phyloP scores from a whole-genome alignment of 2,113 vertebrate genomes.

The Nicator chloris region DNA sequence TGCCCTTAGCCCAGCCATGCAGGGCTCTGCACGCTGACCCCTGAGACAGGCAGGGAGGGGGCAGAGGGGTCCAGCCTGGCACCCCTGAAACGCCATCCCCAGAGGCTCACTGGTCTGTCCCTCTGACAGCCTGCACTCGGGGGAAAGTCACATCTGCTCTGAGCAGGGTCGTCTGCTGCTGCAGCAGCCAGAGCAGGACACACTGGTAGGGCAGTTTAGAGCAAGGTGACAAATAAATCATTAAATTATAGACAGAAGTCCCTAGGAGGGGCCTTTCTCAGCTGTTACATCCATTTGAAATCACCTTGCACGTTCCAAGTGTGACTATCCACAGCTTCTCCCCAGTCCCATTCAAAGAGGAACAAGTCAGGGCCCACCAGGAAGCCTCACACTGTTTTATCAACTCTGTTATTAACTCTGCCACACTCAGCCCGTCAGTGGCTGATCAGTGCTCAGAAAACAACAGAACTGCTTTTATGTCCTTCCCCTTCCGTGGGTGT shows the following conservation, averaged over 20 bases:
- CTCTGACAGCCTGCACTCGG: accelerated
- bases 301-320: not conserved
- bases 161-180: not conserved
- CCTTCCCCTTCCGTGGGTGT: not conserved
- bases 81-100: not conserved
- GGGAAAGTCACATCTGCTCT: not conserved
- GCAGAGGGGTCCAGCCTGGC: not conserved
- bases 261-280: not conserved
- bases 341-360: not conserved
- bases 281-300: not conserved
- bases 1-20: accelerated
- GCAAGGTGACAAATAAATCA: not conserved
- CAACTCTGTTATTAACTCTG: not conserved
- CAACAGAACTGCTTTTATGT: not conserved
- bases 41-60: not conserved
- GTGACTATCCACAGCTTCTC: not conserved
- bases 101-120: not conserved
- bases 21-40: not conserved
- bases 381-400: not conserved
- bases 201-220: not conserved
- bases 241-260: not conserved
- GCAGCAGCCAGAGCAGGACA: not conserved
- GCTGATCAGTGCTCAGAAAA: not conserved
- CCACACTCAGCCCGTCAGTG: not conserved
- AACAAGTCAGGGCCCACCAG: not conserved